phyloP scores from a whole-genome alignment of 1,140 invertebrate species.

The Lucilia cuprina region DNA sequence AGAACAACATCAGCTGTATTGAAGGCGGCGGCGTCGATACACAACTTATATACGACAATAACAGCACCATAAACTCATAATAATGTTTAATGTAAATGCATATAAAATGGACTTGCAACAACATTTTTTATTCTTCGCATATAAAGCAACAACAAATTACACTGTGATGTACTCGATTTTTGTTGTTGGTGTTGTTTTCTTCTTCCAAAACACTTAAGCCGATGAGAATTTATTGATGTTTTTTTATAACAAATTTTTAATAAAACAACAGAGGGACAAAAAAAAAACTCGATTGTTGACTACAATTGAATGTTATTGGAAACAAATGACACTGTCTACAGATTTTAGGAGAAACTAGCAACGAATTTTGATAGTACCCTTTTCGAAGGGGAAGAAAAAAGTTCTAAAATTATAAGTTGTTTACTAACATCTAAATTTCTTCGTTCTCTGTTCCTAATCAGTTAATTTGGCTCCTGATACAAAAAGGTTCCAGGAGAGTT shows the following conservation, averaged over 20 bases:
- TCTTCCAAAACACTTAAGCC: not conserved
- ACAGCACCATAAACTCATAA: conserved; percentile 50
- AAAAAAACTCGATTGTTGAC: not conserved
- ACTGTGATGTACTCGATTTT: not conserved
- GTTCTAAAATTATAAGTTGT: not conserved
- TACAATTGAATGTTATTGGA: conserved; percentile 6
- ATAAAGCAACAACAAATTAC: not conserved
- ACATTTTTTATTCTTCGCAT: conserved; percentile 51
- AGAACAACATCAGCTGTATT: conserved; percentile 25
- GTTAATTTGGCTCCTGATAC: no score
- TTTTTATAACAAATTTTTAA: conserved; percentile 1
- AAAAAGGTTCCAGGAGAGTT: no score
- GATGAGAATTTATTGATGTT: not conserved
- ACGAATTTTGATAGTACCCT: not conserved
- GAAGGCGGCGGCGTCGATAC: not conserved
- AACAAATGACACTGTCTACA: not conserved
- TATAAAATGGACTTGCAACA: conserved; percentile 61
- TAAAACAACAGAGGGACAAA: not conserved
- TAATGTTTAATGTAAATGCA: conserved; percentile 62
- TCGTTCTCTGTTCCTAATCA: no score
- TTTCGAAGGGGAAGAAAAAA: no score
- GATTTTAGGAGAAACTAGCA: not conserved
- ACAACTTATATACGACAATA: conserved; percentile 26
- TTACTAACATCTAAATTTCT: no score
- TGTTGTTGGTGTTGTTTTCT: not conserved